phyloP scores from a whole-genome alignment of 1,140 invertebrate genomes.

The Lasioglossum albipes region DNA sequence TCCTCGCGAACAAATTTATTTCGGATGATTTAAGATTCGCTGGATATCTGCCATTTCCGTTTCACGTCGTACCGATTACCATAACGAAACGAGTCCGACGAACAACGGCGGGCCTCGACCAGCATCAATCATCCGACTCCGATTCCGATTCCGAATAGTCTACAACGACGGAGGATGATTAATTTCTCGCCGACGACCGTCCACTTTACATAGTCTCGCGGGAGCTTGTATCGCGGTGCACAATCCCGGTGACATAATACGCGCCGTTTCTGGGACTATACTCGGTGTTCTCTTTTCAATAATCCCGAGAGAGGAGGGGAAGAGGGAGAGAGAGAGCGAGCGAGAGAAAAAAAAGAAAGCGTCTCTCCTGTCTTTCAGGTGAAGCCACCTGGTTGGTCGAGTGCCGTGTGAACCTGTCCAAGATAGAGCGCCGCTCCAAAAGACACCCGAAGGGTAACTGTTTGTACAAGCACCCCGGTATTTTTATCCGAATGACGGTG shows the following conservation, averaged over 20 bases:
- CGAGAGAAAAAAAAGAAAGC: not conserved
- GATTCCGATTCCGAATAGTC: not conserved
- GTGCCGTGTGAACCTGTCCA: conserved; percentile 67
- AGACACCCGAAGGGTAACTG: conserved; percentile 70
- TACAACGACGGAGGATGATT: not conserved
- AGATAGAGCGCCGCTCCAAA: conserved; percentile 55
- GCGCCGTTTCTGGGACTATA: not conserved
- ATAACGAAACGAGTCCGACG: conserved; percentile 19
- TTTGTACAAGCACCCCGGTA: conserved; percentile 72
- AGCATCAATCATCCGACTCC: conserved; percentile 20
- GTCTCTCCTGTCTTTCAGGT: conserved; percentile 56
- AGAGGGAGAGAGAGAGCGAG: not conserved
- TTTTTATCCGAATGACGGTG: conserved; percentile 72
- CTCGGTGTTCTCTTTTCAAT: conserved; percentile 28
- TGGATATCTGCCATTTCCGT: conserved; percentile 13
- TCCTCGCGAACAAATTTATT: conserved; percentile 47
- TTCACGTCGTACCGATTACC: conserved; percentile 19
- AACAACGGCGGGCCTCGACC: not conserved
- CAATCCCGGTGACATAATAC: conserved; percentile 21
- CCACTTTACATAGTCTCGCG: not conserved
- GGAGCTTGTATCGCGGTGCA: not conserved
- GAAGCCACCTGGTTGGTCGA: conserved; percentile 63
- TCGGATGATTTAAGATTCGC: conserved; percentile 42
- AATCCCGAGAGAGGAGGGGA: not conserved
- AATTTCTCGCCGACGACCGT: not conserved